Evolutionary conservation across 1,140 invertebrate species (phyloP), one percentile per base, ranked within the genome.

Genomic region (Sitophilus oryzae): DNA sequence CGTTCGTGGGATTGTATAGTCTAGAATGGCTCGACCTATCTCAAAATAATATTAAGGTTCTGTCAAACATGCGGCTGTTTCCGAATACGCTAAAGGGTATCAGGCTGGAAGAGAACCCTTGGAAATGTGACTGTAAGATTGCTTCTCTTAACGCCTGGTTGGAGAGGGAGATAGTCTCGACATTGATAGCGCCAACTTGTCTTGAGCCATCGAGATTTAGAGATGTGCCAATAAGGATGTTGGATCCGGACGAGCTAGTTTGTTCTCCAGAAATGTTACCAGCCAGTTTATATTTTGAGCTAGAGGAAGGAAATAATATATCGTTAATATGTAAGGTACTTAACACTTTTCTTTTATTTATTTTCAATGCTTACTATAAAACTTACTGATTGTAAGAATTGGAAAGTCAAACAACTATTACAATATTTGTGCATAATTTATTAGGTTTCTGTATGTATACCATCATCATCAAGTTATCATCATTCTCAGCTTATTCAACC

Each of bases 91-190:
- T 93, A 35, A 82, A 88, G 56, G 87, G 60, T 2, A 34, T 66
- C 3, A 58, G 64, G 11, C 73, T 93, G 15, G 83, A 93, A 63
- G 83, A 84, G 62, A 94, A 94, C 76, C 83, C 86, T 35, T 94
- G 91, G 91, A 76, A 81, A 38, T 94, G 91, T 70, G 88, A 93
- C 68, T 94, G 91, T 66, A 78, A 82, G 40, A 73, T 93, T 41
- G 71, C 83, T 23, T 80, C 85, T 59, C 73, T 93, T 63, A 79
- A 89, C 56, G 69, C 74, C 19, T 93, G 90, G 90, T 75, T 93
- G 50, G 73, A 79, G 20, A 80, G 81, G 61, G 84, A 82, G 63
- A 83, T 83, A 62, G 79, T 85, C 36, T 84, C 89, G 0, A 78
- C 85, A 43, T 71, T 77, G 0, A 76, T 79, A 1, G 83, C 86